Base-by-base conservation (phyloP, 2,797 vertebrate genomes). In the Pipistrellus nathusii region DNA sequence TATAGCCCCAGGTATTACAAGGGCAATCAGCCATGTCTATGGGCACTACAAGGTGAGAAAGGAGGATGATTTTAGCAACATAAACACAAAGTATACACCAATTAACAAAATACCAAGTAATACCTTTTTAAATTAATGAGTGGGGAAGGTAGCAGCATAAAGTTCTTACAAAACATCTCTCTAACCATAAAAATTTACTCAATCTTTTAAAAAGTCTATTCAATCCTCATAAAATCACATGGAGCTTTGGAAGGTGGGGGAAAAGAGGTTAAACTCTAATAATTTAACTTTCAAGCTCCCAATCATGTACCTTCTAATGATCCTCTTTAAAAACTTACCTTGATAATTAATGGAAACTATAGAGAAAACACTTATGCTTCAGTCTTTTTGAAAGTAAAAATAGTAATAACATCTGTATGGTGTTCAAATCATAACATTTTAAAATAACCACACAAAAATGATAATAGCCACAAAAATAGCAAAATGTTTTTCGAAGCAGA, bases 351-450 rank as follows among this genome's bases (percentile, higher is more conserved):
- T 8, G 18, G 11, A 71, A 77, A 84, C 55, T 68, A 73, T 35
- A 62, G 13, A 66, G 38, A 59, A 88, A 88, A 88, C 32, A 88
- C 14, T 77, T 30, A 32, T 53, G 21, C 48, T 48, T 96, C 46
- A 51, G 18, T 55, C 21, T 93, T 91, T 88, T 62, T 38, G 23
- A 80, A 88, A 88, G 44, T 35, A 93, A 64, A 94, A 88, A 81
- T 11, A 68, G 9, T 25, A 57, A 32, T 38, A 53, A 59, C 21
- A 84, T 48, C 38, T 84, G 23, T n/a, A 46, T 2, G 68, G 64
- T 62, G 85, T 41, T 89, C 46, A 72, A 72, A 83, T 32, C 88
- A 71, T 4, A 68, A 30, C 59, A 41, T 78, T 73, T 81, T 75
- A 62, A 95, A 90, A 86, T 71, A 82, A 73, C n/a, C 21, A 72